A percentile compares a stretch with the other conserved stretches of the same genome.
phyloP scores from a whole-genome alignment of 2,113 vertebrate species.

The Hoplias malabaricus region DNA sequence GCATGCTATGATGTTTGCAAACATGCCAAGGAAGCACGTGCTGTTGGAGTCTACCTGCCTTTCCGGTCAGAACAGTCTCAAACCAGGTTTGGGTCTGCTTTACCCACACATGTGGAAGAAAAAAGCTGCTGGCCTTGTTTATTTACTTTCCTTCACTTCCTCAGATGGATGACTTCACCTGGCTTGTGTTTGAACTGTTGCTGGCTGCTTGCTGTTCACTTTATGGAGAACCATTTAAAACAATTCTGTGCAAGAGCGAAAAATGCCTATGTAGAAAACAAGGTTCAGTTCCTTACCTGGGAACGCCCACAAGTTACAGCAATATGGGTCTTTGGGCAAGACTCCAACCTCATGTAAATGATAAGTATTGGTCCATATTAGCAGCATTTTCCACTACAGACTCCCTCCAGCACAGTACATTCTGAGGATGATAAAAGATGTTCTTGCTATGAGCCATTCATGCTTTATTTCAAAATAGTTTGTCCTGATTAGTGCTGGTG shows the following conservation, averaged over 20 bases:
- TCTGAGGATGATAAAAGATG: no score
- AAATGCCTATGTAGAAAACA: no score
- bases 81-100: constrained; percentile 43
- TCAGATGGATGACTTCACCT: constrained; percentile 59
- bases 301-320: no score
- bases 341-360: no score
- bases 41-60: constrained; percentile 62
- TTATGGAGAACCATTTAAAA: not conserved
- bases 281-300: no score
- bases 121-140: constrained; percentile 64
- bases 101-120: constrained; percentile 59
- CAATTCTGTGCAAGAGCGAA: not conserved
- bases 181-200: constrained; percentile 39
- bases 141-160: constrained; percentile 60
- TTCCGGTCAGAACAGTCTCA: constrained; percentile 56
- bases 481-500: no score
- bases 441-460: no score
- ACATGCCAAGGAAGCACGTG: constrained; percentile 68
- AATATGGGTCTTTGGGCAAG: no score
- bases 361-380: no score
- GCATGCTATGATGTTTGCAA: constrained; percentile 65
- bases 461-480: no score
- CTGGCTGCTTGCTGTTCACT: not conserved
- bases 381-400: no score
- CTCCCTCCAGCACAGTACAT: no score